Base-by-base conservation (phyloP, 92 coral and sea anemone species). In the Paragorgia papillata region DNA sequence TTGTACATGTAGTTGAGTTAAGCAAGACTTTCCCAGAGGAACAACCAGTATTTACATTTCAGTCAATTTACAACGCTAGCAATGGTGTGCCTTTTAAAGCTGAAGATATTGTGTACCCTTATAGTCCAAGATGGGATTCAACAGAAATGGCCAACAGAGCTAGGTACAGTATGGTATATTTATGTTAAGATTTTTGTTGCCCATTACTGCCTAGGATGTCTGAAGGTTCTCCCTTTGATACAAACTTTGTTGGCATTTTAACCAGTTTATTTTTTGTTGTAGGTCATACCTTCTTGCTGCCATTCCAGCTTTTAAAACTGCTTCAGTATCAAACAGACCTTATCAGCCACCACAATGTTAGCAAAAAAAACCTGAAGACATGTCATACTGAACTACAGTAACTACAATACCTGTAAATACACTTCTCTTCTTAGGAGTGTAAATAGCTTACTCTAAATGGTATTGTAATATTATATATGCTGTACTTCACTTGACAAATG, bases 51-150 rank as follows among this genome's bases (percentile, higher is more conserved):
- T 73, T 88, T 70, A 79, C 62, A 28, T 69, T 94, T 31, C 92
- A 94, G 62, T 94, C 98, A 14, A 94, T 94, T 44, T 94, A 94
- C 82, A 91, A 94, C 67, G 88, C 71, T 66, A 66, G 62, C 61
- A 82, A 86, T 20, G 87, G 85, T 34, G 87, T 75, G 20, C 98
- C 95, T 0, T 94, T 79, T 63, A 80, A 89, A 35, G 76, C 75
- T 9, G 44, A 59, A 0, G 89, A 90, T 51, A 82, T 60, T 28
- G 87, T 65, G 14, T 88, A 91, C 57, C 96, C 94, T 0, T 93
- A 93, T 80, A 92, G 92, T 62, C 97, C 97, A 8, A 73, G 97
- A 61, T 93, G 97, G 97, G 61, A 86, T 70, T 69, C 88, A 33
- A 82, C 70, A 24, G 79, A 70, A 49, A 93, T 93, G 97, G 94